phyloP scores from a whole-genome alignment of 2,888 invertebrate genomes.

The Deilephila elpenor region DNA sequence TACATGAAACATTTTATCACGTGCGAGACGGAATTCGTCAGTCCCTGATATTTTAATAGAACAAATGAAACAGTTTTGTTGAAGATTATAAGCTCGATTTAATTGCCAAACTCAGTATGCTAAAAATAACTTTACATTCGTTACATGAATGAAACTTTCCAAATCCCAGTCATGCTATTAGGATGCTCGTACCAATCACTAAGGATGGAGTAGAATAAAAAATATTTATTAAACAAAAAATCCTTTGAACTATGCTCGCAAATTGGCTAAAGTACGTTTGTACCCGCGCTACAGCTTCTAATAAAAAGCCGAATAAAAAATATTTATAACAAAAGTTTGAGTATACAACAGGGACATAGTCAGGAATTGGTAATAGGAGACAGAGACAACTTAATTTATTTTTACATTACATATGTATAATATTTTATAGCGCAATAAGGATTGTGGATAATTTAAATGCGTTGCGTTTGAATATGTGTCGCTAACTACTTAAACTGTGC shows the following conservation, averaged over 20 bases:
- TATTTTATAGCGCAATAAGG: too few relatives aligned
- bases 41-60: too few relatives aligned
- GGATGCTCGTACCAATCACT: not conserved
- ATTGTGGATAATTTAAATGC: too few relatives aligned
- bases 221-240: slow-evolving; percentile 17
- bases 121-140: too few relatives aligned
- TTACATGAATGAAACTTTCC: too few relatives aligned
- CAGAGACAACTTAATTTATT: not conserved
- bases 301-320: slow-evolving; percentile 25
- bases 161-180: not conserved
- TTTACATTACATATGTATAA: not conserved
- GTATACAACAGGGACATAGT: not conserved
- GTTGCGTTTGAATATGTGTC: too few relatives aligned
- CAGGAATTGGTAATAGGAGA: not conserved
- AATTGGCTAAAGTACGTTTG: slow-evolving; percentile 16
- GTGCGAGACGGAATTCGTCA: too few relatives aligned
- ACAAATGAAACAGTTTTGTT: too few relatives aligned
- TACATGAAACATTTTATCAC: too few relatives aligned
- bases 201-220: slow-evolving; percentile 1
- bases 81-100: too few relatives aligned
- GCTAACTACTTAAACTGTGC: too few relatives aligned
- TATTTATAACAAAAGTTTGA: slow-evolving; percentile 26
- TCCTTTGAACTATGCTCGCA: slow-evolving; percentile 1
- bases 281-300: not conserved
- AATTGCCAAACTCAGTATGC: too few relatives aligned